phyloP scores from a whole-genome alignment of 35 echinoderm and acorn worm genomes.

The Amphiura filiformis region DNA sequence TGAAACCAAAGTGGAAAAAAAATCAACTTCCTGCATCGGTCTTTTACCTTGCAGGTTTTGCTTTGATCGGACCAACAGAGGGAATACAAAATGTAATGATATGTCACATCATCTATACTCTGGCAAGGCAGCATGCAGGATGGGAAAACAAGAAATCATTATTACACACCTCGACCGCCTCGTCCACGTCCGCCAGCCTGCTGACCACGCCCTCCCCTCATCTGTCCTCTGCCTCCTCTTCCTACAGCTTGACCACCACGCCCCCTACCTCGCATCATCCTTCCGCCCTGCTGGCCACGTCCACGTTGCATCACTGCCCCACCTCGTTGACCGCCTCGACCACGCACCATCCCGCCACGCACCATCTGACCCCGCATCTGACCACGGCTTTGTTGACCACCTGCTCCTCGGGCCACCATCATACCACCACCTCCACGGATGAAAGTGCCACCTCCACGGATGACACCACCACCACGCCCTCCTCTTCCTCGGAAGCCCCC shows the following conservation, averaged over 20 bases:
- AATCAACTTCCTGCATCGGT: too few relatives aligned
- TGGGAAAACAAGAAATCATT: not conserved
- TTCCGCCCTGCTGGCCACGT: slow-evolving; percentile 23
- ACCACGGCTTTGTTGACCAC: not conserved
- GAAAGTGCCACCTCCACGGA: not conserved
- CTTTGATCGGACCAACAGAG: too few relatives aligned
- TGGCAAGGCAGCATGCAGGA: slow-evolving; percentile 2
- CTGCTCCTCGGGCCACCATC: not conserved
- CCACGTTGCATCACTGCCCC: not conserved
- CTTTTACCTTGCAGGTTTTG: too few relatives aligned
- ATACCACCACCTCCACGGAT: not conserved
- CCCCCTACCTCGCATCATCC: slow-evolving; percentile 26
- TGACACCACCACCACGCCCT: not conserved
- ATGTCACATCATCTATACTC: not conserved
- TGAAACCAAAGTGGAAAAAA: too few relatives aligned
- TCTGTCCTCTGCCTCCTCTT: slow-evolving; percentile 20
- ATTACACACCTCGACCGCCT: slow-evolving; percentile 10
- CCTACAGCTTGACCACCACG: slow-evolving; percentile 19
- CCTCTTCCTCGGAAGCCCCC: slow-evolving; percentile 14
- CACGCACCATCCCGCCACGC: slow-evolving; percentile 7
- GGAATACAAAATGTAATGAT: not conserved
- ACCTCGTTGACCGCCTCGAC: not conserved
- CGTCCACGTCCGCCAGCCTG: slow-evolving; percentile 2
- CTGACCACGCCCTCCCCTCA: slow-evolving; percentile 14
- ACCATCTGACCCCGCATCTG: not conserved